Conservation (phyloP, 2,113 vertebrate species). For the Zapornia atra region DNA sequence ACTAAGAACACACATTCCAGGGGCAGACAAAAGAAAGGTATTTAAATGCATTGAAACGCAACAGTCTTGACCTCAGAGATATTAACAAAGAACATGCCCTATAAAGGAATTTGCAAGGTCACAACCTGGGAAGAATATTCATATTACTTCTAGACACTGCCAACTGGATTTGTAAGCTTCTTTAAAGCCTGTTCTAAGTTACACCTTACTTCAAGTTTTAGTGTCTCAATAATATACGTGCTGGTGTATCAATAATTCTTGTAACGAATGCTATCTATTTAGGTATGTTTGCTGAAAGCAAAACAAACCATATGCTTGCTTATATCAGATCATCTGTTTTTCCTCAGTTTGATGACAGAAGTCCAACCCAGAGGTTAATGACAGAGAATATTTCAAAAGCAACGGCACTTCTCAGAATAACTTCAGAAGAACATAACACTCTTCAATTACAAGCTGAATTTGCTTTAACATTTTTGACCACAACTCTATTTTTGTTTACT, state of each 20-base stretch:
- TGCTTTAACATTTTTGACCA: not conserved
- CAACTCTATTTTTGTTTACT: not conserved
- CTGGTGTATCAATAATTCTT: not conserved
- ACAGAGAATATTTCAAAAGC: not conserved
- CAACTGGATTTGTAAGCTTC: not conserved
- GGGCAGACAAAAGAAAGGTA: conserved; percentile 17
- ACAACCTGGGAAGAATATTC: not conserved
- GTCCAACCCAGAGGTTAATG: not conserved
- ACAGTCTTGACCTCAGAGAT: not conserved
- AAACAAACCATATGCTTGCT: not conserved
- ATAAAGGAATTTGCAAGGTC: conserved; percentile 46
- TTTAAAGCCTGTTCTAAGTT: not conserved
- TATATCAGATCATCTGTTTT: conserved; percentile 4
- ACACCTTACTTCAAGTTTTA: not conserved
- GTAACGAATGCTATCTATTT: not conserved
- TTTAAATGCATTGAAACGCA: conserved; percentile 19
- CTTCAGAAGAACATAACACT: not conserved
- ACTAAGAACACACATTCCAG: conserved; percentile 24
- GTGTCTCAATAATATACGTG: not conserved
- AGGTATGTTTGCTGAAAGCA: not conserved
- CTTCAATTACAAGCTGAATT: not conserved
- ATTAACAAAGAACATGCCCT: conserved; percentile 23
- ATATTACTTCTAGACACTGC: not conserved
- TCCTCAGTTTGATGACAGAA: not conserved
- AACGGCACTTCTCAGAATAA: not conserved